phyloP scores from a whole-genome alignment of 2,888 invertebrate genomes.

The Bursaphelenchus okinawaensis region DNA sequence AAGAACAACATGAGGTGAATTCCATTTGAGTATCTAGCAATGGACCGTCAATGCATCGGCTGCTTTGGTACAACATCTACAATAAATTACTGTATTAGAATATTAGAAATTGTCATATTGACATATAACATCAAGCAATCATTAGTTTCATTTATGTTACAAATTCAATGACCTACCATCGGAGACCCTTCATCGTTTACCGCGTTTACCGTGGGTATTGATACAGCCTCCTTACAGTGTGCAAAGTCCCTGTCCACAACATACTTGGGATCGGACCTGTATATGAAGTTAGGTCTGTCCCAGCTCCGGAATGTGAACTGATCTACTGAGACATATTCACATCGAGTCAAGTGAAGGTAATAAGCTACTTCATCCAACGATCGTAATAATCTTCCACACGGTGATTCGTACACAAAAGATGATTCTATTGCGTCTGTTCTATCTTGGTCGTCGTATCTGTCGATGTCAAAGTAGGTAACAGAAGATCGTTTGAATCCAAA shows the following conservation, averaged over 20 bases:
- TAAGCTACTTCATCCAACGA: constrained; percentile 6
- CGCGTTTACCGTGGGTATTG: constrained; percentile 45
- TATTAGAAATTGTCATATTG: too few relatives aligned
- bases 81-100: too few relatives aligned
- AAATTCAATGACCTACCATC: constrained; percentile 11
- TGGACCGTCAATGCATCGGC: constrained; percentile 30
- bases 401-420: constrained; percentile 19
- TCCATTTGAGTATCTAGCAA: constrained; percentile 23
- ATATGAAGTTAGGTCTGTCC: constrained; percentile 9
- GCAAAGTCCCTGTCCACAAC: constrained; percentile 24
- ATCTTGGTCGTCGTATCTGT: background rate
- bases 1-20: constrained; percentile 51
- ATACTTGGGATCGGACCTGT: constrained; percentile 9
- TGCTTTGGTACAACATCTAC: constrained; percentile 31
- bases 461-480: background rate
- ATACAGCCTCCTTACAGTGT: constrained; percentile 30
- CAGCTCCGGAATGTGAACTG: constrained; percentile 7
- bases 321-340: constrained; percentile 8
- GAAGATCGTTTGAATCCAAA: constrained; percentile 10
- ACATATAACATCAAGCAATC: background rate
- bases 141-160: too few relatives aligned
- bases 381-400: constrained; percentile 22
- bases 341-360: constrained; percentile 9
- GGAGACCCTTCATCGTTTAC: constrained; percentile 14
- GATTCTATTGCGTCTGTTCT: background rate